Conservation (phyloP, 2,797 vertebrate genomes). For the Luscinia luscinia region DNA sequence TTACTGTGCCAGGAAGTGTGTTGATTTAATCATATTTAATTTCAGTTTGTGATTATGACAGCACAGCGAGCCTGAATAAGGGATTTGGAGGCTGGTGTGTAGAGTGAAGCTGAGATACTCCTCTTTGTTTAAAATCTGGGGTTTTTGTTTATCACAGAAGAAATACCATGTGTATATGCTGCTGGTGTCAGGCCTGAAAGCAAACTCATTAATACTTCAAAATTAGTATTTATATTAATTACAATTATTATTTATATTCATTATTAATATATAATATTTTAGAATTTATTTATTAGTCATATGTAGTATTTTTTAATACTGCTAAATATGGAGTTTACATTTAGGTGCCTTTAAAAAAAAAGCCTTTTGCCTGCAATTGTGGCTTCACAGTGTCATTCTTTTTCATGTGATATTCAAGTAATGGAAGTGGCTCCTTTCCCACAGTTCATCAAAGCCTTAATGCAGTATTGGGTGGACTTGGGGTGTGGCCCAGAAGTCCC, state of each 20-base stretch:
- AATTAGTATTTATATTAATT: neutral
- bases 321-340: neutral
- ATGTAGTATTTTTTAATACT: neutral
- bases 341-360: neutral
- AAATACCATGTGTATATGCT: neutral
- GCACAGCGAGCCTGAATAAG: fast-evolving
- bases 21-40: neutral
- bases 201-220: neutral
- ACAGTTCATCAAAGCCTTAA: neutral
- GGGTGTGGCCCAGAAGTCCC: neutral
- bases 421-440: neutral
- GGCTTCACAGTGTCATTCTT: neutral
- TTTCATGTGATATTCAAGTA: neutral
- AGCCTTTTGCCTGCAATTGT: neutral
- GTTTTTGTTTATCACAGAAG: neutral
- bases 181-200: neutral
- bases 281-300: neutral
- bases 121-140: neutral
- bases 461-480: neutral
- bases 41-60: neutral
- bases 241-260: neutral
- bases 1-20: fast-evolving
- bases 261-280: neutral
- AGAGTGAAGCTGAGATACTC: neutral
- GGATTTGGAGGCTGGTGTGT: neutral